Percentiles rank a stretch among this genome's conserved stretches.
Conservation (phyloP, 2,888 invertebrate species). For the Biston stratarius region DNA sequence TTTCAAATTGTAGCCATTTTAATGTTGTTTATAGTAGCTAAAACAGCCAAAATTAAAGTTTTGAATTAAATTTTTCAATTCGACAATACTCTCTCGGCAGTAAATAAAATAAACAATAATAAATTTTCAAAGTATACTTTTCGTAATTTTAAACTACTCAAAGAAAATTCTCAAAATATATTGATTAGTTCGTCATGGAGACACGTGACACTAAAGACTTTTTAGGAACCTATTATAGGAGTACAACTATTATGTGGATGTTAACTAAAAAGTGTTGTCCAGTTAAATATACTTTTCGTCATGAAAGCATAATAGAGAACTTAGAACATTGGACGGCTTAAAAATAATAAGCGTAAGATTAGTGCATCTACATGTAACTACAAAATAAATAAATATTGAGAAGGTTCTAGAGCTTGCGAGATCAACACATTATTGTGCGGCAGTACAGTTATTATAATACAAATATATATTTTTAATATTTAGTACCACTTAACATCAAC, state of each 20-base stretch:
- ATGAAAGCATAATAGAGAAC: neutral
- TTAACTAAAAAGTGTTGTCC: neutral
- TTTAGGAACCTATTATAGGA: no score
- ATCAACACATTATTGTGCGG: neutral
- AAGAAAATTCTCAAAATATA: neutral
- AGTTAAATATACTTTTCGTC: neutral
- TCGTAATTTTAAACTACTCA: no score
- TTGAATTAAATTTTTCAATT: no score
- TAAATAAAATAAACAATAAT: no score
- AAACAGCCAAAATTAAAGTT: no score
- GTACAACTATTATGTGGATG: no score
- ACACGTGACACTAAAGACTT: neutral
- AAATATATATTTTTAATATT: neutral
- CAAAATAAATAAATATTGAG: neutral
- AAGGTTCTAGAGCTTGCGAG: neutral
- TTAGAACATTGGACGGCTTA: slow-evolving; percentile 19
- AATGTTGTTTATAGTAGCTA: no score
- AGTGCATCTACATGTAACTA: neutral
- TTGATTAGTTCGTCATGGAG: neutral
- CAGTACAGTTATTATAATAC: neutral
- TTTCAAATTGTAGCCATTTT: no score
- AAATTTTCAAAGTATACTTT: no score
- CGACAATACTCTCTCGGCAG: no score
- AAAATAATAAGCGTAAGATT: slow-evolving; percentile 15
- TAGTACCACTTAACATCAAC: slow-evolving; percentile 10